Evolutionary conservation across 2,888 invertebrate genomes (phyloP).

Genomic region (Salticus scenicus): DNA sequence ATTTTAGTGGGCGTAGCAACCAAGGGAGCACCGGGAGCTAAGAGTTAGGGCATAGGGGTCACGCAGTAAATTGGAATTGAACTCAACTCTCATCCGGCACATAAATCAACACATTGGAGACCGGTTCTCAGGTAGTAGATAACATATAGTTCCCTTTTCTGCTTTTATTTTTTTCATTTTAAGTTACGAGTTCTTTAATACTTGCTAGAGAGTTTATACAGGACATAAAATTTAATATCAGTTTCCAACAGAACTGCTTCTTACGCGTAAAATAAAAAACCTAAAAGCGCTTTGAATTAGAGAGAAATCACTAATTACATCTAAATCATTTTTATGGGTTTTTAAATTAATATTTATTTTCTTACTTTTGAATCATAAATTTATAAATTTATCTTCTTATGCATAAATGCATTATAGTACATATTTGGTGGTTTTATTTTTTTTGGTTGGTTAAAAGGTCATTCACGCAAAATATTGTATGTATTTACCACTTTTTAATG

Average conservation of each 20-base stretch:
- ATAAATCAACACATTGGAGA: constrained; percentile 56
- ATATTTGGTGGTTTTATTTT: too few species aligned
- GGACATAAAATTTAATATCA: constrained; percentile 6
- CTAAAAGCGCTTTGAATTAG: not conserved
- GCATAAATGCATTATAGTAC: too few species aligned
- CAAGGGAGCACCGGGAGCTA: constrained; percentile 60
- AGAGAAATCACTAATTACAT: not conserved
- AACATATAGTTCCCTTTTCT: not conserved
- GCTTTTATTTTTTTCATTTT: not conserved
- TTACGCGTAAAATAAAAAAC: not conserved
- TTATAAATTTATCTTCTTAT: too few species aligned
- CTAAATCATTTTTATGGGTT: not conserved
- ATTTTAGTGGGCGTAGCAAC: constrained; percentile 54
- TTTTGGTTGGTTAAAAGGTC: too few species aligned
- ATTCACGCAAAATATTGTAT: too few species aligned
- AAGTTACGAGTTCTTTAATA: constrained; percentile 9
- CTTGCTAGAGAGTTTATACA: not conserved
- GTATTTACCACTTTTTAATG: too few species aligned
- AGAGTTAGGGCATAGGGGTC: constrained; percentile 54
- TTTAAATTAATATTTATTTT: not conserved
- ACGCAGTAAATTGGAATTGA: constrained; percentile 65
- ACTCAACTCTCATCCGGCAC: constrained; percentile 56
- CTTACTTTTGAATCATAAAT: too few species aligned
- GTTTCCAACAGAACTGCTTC: not conserved
- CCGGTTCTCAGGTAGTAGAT: constrained; percentile 40